These are phyloP conservation scores for Onychomys leucogaster DNA, from an alignment of 2,797 vertebrate species.

Conservation along the genomic window DNA sequence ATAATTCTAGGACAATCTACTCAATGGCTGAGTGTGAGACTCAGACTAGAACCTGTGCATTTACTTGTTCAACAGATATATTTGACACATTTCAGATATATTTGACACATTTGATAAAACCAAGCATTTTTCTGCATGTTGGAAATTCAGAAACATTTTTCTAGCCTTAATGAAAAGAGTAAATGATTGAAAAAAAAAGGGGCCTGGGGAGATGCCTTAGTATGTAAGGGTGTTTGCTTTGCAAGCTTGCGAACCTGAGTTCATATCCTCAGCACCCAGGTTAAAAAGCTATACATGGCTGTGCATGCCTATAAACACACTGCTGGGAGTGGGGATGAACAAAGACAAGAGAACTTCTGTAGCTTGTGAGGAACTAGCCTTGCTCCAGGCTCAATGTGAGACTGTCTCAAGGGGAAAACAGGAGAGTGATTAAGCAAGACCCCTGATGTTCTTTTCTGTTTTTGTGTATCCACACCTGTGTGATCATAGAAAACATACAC, in stretches of 20 bases:
- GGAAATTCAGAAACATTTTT: neutral
- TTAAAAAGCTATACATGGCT: neutral
- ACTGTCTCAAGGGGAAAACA: neutral
- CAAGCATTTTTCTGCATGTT: neutral
- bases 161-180: neutral
- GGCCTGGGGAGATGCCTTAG: neutral
- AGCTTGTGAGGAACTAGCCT: neutral
- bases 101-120: neutral
- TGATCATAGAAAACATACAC: neutral
- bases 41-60: neutral
- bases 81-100: neutral
- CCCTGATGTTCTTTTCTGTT: too few relatives aligned
- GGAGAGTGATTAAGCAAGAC: neutral
- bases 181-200: neutral
- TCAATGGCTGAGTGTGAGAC: neutral
- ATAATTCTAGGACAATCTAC: neutral
- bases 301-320: neutral
- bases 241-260: neutral
- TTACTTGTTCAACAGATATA: neutral
- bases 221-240: neutral
- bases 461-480: neutral
- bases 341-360: neutral
- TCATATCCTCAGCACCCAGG: neutral
- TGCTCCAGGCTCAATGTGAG: neutral
- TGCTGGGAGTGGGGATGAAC: too few relatives aligned